Evolutionary conservation across 2,797 vertebrate genomes (phyloP), one percentile per base, ranked within the genome.

Genomic region (Chromobotia macracanthus): DNA sequence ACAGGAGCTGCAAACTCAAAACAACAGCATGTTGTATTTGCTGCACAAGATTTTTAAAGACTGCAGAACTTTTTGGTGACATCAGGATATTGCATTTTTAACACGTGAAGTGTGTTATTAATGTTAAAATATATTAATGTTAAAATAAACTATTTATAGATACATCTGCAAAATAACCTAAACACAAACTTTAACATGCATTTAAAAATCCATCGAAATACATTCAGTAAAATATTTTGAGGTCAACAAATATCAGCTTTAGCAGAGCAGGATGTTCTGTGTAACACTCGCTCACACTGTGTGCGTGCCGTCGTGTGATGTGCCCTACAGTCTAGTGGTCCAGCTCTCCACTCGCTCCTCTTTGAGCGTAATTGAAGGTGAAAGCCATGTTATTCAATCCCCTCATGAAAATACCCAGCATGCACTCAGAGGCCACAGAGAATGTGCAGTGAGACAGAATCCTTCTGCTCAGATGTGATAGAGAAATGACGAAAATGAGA

Each of bases 401-500:
- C 28, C 60, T 50, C 16, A 44, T 70, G 79, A 70, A 80, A 82
- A 80, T 66, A 65, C 50, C 63, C 80, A 66, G 65, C 74, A 70
- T 66, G 69, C 73, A 74, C 64, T 69, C 71, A 31, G 64, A 69
- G 21, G 46, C 69, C 67, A 13, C 6, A 9, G 31, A 78, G 53
- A 68, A 46, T 72, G 63, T n/a, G 15, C 60, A 77, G 66, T 44
- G 38, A 79, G 72, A 41, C 48, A 50, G 25, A 53, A 70, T 69
- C 48, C 46, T 25, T 51, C 5, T 6, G 13, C 46, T 35, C 10
- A 2, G 35, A 60, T 51, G 67, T 23, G 15, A 75, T 23, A 63
- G 31, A 68, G 28, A 35, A 63, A 63, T 15, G 15, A 35, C 61
- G n/a, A 44, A 51, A 75, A 64, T 58, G 56, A 73, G 25, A 35